Base-by-base conservation (phyloP, 2,797 vertebrate species). In the Coregonus suidteri region DNA sequence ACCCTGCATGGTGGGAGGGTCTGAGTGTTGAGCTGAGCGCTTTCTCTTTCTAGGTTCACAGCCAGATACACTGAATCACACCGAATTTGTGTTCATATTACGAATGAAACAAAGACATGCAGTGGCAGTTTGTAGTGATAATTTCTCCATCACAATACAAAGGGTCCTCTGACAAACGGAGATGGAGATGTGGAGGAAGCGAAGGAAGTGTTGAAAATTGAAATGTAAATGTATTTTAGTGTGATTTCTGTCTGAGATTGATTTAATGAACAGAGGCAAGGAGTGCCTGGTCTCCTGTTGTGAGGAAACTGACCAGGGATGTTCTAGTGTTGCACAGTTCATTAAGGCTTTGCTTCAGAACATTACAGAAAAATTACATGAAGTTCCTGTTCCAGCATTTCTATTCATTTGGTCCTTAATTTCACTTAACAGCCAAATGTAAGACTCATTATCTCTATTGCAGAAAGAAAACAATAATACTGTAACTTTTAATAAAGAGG, bases 1-100 rank as follows among this genome's bases (percentile, higher is more conserved):
- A 7, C 37, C 37, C 37, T 7, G 34, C 34, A 35, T 35, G 34
- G 4, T 5, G 4, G 34, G 34, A 35, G 34, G 15, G 69, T 64
- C 18, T 56, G 47, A 56, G 78, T n/a, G 30, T 82, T 74, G 82
- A 75, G n/a, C 56, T 11, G 56, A 20, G 0, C 7, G 47, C 30
- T 85, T 88, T 89, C 86, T 84, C 83, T 91, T 85, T 90, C 75
- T 81, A 84, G 86, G 91, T 89, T 90, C 89, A 89, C 72, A 83
- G 90, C 78, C 81, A 80, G 87, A 88, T 81, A 83, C 77, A 62
- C 41, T 81, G 81, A 88, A 85, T 88, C 82, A 84, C 73, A 35
- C 77, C 86, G 77, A 87, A 88, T 80, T 82, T 71, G 82, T 77
- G 86, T 81, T 86, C 88, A 87, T 88, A 87, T 80, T 79, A 75